Evolutionary conservation across 2,888 invertebrate species (phyloP), one percentile per base, ranked within the genome.

Genomic region (Theretra japonica): DNA sequence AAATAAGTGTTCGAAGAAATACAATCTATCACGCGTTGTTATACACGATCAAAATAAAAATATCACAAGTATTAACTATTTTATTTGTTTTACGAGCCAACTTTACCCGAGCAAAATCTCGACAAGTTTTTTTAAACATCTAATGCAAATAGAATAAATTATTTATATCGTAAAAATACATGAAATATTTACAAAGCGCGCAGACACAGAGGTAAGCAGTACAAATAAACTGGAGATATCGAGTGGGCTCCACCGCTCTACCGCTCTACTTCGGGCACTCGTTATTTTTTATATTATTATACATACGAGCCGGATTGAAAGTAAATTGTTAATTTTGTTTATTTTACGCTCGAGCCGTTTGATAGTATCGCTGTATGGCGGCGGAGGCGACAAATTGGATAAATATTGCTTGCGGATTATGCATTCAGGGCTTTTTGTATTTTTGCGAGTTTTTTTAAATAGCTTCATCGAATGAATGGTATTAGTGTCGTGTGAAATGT

Each of bases 261-360:
- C 25, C 21, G 53, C 53, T 53, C 68, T 23, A 53, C 59, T 15
- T 33, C 30, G 58, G 58, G 58, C 56, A n/a, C 70, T 65, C 65
- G 62, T 56, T 71, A 53, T 56, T 30, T 71, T 71, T 56, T 28
- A 71, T 71, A 71, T 28, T 30, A 70, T 25, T 8, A 65, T 53
- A n/a, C 30, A 23, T 53, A 62, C 28, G 59, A 33, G 58, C 59
- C 6, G 65, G 53, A 71, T 65, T 62, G 62, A 65, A 65, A 71
- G 56, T 65, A 71, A 71, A 65, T 65, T 71, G 53, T 71, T 71
- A 53, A 71, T 71, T 71, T 53, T 33, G 62, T 56, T 71, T 30
- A 71, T 28, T 65, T 56, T 21, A 56, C 30, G 53, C 56, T 60
- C 65, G 7, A 30, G 53, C 50, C 65, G 62, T 69, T 69, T 33